Evolutionary conservation across 2,888 invertebrate genomes (phyloP).

Genomic region (Acanthosepion pharaonis): DNA sequence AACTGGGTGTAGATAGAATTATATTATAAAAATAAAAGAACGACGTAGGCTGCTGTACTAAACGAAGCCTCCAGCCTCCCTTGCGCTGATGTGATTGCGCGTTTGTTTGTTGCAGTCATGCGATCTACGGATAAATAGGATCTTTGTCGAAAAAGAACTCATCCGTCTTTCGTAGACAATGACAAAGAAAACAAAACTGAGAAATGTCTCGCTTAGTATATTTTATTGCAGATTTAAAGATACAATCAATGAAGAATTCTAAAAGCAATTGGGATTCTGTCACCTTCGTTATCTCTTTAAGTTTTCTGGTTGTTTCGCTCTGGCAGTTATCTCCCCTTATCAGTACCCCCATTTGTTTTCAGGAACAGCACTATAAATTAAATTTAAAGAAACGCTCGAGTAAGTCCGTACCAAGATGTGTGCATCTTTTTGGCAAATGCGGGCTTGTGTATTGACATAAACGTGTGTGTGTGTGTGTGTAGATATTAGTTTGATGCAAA

Average conservation of each 20-base stretch:
- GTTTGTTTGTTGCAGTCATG: background rate
- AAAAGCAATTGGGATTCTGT: background rate
- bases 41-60: background rate
- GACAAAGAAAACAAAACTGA: background rate
- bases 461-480: background rate
- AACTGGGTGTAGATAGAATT: too few relatives aligned
- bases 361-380: background rate
- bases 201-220: background rate
- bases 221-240: conserved; percentile 1
- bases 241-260: background rate
- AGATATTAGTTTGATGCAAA: background rate
- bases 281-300: conserved; percentile 8
- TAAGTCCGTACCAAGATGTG: background rate
- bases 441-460: background rate
- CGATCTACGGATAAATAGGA: background rate
- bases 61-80: background rate
- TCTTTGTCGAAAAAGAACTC: background rate
- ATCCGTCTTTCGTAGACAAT: background rate
- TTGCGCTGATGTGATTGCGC: background rate
- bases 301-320: background rate
- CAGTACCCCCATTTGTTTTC: background rate
- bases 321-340: background rate
- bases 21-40: too few relatives aligned
- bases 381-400: background rate
- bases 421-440: background rate